phyloP scores from a whole-genome alignment of 2,113 vertebrate genomes.

The Mirounga angustirostris region DNA sequence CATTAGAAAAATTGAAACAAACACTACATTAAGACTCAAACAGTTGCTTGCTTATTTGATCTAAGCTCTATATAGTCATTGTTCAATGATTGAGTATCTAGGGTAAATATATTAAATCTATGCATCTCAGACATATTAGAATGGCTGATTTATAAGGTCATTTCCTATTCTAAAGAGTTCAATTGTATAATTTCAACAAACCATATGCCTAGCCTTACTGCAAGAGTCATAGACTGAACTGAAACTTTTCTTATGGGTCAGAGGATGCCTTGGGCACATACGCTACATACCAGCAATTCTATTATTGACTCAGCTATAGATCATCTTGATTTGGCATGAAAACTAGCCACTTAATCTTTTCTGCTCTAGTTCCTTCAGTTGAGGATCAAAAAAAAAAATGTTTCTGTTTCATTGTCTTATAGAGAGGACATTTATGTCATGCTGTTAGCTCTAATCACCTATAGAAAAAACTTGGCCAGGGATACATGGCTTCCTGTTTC shows the following conservation, averaged over 20 bases:
- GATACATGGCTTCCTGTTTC: neutral
- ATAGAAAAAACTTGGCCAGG: neutral
- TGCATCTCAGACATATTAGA: neutral
- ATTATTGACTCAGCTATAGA: constrained; percentile 59
- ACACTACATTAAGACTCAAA: neutral
- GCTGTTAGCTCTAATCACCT: constrained; percentile 6
- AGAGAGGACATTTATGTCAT: neutral
- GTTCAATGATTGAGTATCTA: neutral
- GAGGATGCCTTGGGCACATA: constrained; percentile 37
- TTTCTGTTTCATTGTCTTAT: neutral
- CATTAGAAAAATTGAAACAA: neutral
- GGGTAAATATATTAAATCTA: neutral
- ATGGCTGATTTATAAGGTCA: neutral
- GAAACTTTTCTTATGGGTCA: constrained; percentile 38
- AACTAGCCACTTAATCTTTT: constrained; percentile 13
- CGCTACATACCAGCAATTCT: neutral
- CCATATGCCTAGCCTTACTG: neutral
- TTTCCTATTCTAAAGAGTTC: neutral
- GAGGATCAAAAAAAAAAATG: neutral
- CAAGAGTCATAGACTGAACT: neutral
- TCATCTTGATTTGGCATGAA: constrained; percentile 60
- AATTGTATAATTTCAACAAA: neutral
- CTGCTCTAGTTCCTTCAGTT: constrained; percentile 11
- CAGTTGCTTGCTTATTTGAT: neutral
- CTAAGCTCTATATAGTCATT: neutral